These are phyloP conservation scores for Eulemur mongoz DNA, from an alignment of 2,797 vertebrate genomes.

Conservation along the genomic window DNA sequence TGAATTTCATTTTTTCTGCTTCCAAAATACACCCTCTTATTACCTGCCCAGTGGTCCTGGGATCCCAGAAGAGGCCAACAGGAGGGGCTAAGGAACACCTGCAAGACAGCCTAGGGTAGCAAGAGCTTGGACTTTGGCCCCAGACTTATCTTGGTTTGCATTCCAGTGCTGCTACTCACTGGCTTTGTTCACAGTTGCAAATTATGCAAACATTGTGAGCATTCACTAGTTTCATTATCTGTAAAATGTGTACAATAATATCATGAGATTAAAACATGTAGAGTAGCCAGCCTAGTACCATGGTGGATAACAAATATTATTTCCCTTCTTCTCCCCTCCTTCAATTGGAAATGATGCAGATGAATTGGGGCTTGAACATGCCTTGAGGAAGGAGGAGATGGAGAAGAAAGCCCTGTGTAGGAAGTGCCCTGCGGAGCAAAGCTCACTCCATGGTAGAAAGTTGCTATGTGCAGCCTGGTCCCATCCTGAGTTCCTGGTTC, in stretches of 20 bases:
- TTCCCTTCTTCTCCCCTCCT: not conserved
- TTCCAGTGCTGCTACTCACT: not conserved
- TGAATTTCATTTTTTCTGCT: not conserved
- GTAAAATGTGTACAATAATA: not conserved
- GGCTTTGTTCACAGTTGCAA: not conserved
- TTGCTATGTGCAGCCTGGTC: too few species aligned
- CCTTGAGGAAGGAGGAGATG: not conserved
- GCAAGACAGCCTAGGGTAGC: not conserved
- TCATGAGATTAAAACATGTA: not conserved
- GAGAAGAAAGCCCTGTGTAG: not conserved
- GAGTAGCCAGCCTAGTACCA: not conserved
- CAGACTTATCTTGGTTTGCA: not conserved
- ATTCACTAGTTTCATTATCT: not conserved
- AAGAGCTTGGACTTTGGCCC: not conserved
- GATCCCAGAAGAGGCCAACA: not conserved
- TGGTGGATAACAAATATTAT: not conserved
- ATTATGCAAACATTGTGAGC: not conserved
- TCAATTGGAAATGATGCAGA: not conserved
- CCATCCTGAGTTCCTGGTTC: slow-evolving; percentile 5
- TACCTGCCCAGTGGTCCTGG: not conserved
- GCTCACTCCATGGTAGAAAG: not conserved
- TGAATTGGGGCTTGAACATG: not conserved
- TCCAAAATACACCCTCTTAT: not conserved
- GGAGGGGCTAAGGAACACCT: not conserved
- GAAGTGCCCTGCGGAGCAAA: not conserved